These are phyloP conservation scores for Holocentrus rufus DNA, from an alignment of 2,797 vertebrate genomes.

Conservation along the genomic window DNA sequence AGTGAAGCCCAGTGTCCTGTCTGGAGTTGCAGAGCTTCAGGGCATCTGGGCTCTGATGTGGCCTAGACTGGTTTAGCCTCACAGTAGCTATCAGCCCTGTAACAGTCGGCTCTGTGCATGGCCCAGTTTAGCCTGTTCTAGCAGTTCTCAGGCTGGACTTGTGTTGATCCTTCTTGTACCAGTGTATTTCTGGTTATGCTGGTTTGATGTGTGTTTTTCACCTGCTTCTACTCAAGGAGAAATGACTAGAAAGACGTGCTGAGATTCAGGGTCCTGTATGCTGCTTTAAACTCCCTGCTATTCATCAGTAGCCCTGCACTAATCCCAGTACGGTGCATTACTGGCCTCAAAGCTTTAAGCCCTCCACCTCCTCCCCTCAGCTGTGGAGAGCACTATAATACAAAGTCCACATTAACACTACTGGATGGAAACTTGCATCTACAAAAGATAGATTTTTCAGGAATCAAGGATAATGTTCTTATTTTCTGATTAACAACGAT, in stretches of 20 bases:
- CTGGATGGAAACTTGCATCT: constrained; percentile 15
- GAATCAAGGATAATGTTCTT: constrained; percentile 1
- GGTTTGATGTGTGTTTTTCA: constrained; percentile 22
- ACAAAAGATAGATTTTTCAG: constrained; percentile 24
- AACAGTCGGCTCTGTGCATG: constrained; percentile 4
- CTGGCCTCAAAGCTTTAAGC: constrained; percentile 43
- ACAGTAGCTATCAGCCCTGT: constrained; percentile 12
- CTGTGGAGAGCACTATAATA: constrained; percentile 36
- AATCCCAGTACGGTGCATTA: constrained; percentile 14
- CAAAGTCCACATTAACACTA: constrained; percentile 35
- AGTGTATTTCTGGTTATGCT: neutral
- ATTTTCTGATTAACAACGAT: constrained; percentile 6
- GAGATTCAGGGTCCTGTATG: constrained; percentile 18
- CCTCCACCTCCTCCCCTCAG: constrained; percentile 2
- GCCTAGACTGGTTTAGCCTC: constrained; percentile 12
- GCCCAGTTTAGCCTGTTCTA: neutral
- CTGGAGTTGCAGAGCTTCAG: constrained; percentile 4
- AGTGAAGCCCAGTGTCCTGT: constrained; percentile 16
- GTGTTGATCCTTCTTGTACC: neutral
- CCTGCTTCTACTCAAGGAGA: constrained; percentile 10
- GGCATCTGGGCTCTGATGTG: neutral
- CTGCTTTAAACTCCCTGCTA: constrained; percentile 21
- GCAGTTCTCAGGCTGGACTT: constrained; percentile 15
- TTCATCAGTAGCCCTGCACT: neutral
- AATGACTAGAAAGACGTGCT: constrained; percentile 17